A percentile compares a stretch with the other conserved stretches of the same genome.
Evolutionary conservation across 1,140 invertebrate genomes (phyloP).

Genomic region (Myzus persicae): DNA sequence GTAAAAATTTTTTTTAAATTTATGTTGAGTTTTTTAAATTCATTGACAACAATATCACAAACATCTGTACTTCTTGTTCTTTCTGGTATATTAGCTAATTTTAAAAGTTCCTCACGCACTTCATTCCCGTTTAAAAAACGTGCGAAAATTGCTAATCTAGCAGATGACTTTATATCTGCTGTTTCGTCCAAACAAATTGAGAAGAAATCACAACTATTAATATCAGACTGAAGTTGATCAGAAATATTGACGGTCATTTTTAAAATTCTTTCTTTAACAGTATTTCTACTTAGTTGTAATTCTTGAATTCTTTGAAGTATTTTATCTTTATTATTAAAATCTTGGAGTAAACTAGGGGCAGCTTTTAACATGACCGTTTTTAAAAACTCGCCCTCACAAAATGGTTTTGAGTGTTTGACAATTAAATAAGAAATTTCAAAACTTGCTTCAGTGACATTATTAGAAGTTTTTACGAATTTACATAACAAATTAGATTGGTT

Average conservation of each 20-base stretch:
- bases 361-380: conserved; percentile 33
- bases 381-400: conserved; percentile 28
- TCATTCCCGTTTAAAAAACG: no score
- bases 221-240: conserved; percentile 24
- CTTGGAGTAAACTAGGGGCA: conserved; percentile 9
- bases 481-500: conserved; percentile 34
- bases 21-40: conserved; percentile 29
- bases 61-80: no score
- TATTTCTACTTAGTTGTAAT: conserved; percentile 37
- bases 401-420: conserved; percentile 1
- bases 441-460: conserved; percentile 30
- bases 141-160: no score
- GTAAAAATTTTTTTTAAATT: conserved; percentile 31
- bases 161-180: conserved; percentile 24
- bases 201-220: conserved; percentile 26
- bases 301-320: conserved; percentile 24
- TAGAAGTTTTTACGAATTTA: conserved; percentile 28
- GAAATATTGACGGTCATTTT: conserved; percentile 36
- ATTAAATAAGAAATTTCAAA: conserved; percentile 27
- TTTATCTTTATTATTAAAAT: conserved; percentile 37
- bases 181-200: conserved; percentile 34
- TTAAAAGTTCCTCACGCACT: no score
- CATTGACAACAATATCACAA: background rate
- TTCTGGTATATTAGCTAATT: conserved; percentile 15
- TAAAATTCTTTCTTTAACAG: conserved; percentile 29